These are phyloP conservation scores for Oreochromis spilurus DNA, from an alignment of 2,113 vertebrate genomes.

Conservation along the genomic window DNA sequence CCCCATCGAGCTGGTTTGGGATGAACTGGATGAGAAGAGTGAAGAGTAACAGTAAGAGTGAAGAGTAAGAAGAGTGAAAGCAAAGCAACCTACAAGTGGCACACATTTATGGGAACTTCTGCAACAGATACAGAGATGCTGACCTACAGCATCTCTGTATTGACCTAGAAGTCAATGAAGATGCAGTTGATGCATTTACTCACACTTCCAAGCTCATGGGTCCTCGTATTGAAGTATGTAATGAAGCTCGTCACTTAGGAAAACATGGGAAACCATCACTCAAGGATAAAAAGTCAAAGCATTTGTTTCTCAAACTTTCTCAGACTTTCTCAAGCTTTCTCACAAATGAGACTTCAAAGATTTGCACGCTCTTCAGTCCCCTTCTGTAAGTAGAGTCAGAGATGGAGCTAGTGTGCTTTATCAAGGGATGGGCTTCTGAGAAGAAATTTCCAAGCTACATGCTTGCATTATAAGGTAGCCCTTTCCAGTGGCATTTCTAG, in stretches of 20 bases:
- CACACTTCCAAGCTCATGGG: background rate
- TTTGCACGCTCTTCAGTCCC: background rate
- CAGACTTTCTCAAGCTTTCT: background rate
- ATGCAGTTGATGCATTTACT: background rate
- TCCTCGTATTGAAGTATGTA: background rate
- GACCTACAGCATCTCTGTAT: background rate
- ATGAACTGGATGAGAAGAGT: no score
- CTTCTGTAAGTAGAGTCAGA: background rate
- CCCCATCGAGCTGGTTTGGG: no score
- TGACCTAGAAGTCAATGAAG: background rate
- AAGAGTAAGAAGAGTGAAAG: no score
- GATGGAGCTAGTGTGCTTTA: background rate
- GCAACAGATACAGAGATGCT: background rate
- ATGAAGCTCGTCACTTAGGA: background rate
- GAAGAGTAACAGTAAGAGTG: no score
- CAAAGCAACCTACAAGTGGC: no score
- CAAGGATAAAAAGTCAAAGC: background rate
- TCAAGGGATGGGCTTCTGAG: background rate
- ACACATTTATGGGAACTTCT: no score
- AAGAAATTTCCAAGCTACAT: background rate
- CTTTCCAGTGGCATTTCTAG: background rate
- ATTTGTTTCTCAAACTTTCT: background rate
- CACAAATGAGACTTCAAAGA: background rate
- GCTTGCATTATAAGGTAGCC: background rate
- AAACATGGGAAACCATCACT: background rate